Conservation (phyloP, 2,797 vertebrate genomes). For the Microctenopoma lineatum region DNA sequence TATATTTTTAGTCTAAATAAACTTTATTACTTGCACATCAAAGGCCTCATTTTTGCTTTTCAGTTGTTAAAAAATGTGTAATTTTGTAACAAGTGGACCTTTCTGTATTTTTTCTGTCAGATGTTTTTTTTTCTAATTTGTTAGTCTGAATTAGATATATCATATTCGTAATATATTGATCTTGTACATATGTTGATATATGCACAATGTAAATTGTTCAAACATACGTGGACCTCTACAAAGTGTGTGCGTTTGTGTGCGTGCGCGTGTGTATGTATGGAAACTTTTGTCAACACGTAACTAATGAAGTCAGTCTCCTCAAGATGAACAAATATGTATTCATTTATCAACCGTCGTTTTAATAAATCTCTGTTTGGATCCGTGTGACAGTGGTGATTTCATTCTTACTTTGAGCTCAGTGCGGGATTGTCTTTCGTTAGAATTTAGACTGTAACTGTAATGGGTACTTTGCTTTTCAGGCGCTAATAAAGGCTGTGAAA, state of each 20-base stretch:
- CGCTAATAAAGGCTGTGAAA: too few relatives aligned
- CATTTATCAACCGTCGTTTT: slow-evolving; percentile 74
- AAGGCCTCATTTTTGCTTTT: slow-evolving; percentile 47
- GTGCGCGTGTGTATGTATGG: slow-evolving; percentile 35
- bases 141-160: slow-evolving; percentile 63
- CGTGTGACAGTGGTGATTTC: slow-evolving; percentile 46
- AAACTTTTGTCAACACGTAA: slow-evolving; percentile 67
- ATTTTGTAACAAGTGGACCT: slow-evolving; percentile 46
- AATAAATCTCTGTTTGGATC: slow-evolving; percentile 78
- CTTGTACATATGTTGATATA: slow-evolving; percentile 81
- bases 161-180: slow-evolving; percentile 51
- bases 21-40: slow-evolving; percentile 73
- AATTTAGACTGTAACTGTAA: neutral
- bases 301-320: slow-evolving; percentile 65
- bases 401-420: slow-evolving; percentile 28
- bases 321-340: slow-evolving; percentile 66
- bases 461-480: too few relatives aligned
- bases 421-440: neutral
- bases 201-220: slow-evolving; percentile 78
- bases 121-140: slow-evolving; percentile 4
- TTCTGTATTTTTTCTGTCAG: slow-evolving; percentile 21
- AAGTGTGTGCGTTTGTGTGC: slow-evolving; percentile 26
- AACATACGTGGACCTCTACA: slow-evolving; percentile 67
- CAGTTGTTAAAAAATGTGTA: slow-evolving; percentile 14
- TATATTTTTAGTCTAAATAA: slow-evolving; percentile 73